Conservation (phyloP, 2,888 invertebrate genomes). For the Cosmia pyralina region DNA sequence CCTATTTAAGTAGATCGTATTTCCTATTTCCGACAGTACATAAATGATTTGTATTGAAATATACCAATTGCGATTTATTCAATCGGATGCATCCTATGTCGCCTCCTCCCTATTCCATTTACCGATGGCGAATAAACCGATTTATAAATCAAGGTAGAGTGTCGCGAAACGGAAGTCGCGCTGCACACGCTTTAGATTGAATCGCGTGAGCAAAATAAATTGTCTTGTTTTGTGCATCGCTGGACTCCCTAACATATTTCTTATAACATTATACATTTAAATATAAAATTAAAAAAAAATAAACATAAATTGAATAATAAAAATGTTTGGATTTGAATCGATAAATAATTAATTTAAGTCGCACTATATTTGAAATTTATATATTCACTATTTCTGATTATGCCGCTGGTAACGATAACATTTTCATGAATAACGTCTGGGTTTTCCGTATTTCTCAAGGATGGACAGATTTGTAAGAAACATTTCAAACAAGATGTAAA, state of each 20-base stretch:
- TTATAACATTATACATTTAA: slow-evolving; percentile 1
- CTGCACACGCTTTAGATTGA: background rate
- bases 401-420: slow-evolving; percentile 11
- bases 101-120: slow-evolving; percentile 11
- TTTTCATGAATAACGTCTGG: background rate
- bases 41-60: background rate
- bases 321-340: background rate
- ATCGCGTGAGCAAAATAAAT: slow-evolving; percentile 10
- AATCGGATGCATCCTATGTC: slow-evolving; percentile 5
- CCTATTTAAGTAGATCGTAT: background rate
- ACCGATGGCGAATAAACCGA: slow-evolving; percentile 1
- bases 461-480: background rate
- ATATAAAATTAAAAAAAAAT: background rate
- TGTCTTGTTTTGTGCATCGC: slow-evolving; percentile 2
- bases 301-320: background rate
- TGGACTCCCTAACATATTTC: slow-evolving; percentile 4
- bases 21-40: background rate
- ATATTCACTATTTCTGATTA: slow-evolving; percentile 3
- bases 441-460: slow-evolving; percentile 1
- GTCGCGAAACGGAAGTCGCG: background rate
- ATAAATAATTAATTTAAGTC: background rate
- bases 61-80: background rate
- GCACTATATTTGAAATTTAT: background rate
- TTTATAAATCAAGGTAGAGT: slow-evolving; percentile 4
- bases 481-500: background rate